phyloP scores from a whole-genome alignment of 2,888 invertebrate species.

The Latrodectus hesperus region DNA sequence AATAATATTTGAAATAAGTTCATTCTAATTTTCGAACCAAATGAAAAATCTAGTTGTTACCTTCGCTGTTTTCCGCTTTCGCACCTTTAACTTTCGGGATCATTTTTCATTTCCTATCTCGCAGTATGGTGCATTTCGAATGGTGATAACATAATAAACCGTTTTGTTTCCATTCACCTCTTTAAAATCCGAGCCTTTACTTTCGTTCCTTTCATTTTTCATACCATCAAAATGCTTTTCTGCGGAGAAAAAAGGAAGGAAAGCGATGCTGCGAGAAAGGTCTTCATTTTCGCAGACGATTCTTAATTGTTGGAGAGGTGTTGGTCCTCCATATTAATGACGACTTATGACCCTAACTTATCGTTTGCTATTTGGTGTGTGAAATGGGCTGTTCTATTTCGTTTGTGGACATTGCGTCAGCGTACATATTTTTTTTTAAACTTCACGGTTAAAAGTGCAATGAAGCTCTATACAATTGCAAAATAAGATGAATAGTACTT shows the following conservation, averaged over 20 bases:
- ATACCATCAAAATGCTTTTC: background rate
- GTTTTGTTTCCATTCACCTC: background rate
- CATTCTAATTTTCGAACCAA: too few relatives aligned
- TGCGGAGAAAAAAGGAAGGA: background rate
- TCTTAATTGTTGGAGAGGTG: constrained; percentile 1
- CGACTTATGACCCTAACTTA: background rate
- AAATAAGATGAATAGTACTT: too few relatives aligned
- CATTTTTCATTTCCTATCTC: background rate
- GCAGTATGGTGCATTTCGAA: background rate
- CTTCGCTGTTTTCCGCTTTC: background rate
- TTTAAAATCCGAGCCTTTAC: background rate
- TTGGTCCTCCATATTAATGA: background rate
- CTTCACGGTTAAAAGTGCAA: too few relatives aligned
- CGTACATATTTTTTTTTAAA: too few relatives aligned
- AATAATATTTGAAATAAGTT: too few relatives aligned
- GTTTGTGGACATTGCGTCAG: background rate
- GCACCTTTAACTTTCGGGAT: background rate
- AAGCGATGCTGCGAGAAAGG: background rate
- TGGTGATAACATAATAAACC: background rate
- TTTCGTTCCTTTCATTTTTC: background rate
- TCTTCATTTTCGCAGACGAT: constrained; percentile 2
- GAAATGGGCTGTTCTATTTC: constrained; percentile 1
- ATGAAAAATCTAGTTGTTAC: background rate
- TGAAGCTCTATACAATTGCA: too few relatives aligned
- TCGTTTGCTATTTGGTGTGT: background rate